These are phyloP conservation scores for Nothura maculosa DNA, from an alignment of 2,797 vertebrate species.

Conservation along the genomic window DNA sequence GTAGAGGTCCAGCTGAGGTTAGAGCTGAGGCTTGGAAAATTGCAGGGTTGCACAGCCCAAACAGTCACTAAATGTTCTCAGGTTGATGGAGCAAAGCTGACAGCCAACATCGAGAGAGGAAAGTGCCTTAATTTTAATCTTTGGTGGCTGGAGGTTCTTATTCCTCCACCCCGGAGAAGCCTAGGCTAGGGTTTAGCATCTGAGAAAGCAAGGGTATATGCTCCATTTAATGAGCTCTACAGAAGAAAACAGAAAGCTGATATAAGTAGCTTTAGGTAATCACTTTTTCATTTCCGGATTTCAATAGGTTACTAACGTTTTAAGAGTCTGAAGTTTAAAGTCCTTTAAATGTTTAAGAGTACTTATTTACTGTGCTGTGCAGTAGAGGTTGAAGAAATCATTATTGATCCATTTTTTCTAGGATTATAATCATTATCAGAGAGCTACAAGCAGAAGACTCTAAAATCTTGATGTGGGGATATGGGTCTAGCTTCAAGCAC, in stretches of 20 bases:
- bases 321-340: not conserved
- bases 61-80: constrained; percentile 16
- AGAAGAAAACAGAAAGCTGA: not conserved
- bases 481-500: not conserved
- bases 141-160: not conserved
- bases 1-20: not conserved
- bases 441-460: not conserved
- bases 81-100: constrained; percentile 10
- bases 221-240: not conserved
- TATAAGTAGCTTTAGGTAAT: not conserved
- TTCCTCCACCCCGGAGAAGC: not conserved
- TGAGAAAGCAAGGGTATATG: not conserved
- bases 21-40: constrained; percentile 13
- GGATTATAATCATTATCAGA: not conserved
- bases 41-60: not conserved
- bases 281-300: constrained; percentile 10
- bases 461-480: not conserved
- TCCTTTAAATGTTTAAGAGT: not conserved
- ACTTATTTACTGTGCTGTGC: not conserved
- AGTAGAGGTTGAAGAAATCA: not conserved
- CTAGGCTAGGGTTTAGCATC: not conserved
- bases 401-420: constrained; percentile 4
- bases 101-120: constrained; percentile 41
- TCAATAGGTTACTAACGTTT: not conserved
- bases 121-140: constrained; percentile 40